These are phyloP conservation scores for Agriopis aurantiaria DNA, from an alignment of 2,888 invertebrate genomes.

Conservation along the genomic window DNA sequence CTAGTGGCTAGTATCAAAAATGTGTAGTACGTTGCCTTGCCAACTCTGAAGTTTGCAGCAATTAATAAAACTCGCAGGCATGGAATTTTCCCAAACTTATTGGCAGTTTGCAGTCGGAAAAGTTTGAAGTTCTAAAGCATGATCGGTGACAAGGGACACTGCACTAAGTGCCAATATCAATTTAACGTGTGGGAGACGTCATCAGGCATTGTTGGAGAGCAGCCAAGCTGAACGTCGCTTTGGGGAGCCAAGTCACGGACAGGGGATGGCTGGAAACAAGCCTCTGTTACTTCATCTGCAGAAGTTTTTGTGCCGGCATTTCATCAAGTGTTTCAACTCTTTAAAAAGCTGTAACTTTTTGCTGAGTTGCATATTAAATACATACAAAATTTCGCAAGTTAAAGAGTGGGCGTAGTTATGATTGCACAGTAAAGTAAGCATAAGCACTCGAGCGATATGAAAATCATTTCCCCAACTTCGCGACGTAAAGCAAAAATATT, in stretches of 20 bases:
- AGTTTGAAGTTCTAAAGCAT: slow-evolving; percentile 59
- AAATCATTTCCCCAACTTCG: neutral
- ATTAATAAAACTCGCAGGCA: slow-evolving; percentile 35
- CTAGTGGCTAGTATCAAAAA: slow-evolving; percentile 12
- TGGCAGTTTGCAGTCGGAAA: slow-evolving; percentile 45
- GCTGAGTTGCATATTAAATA: neutral
- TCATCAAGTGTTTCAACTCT: slow-evolving; percentile 46
- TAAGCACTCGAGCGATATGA: neutral
- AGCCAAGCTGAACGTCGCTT: slow-evolving; percentile 57
- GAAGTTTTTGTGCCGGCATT: slow-evolving; percentile 50
- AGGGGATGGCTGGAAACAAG: slow-evolving; percentile 59
- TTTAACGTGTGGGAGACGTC: slow-evolving; percentile 74
- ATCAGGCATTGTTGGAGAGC: slow-evolving; percentile 65
- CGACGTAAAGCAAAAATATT: neutral
- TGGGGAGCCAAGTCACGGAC: slow-evolving; percentile 61
- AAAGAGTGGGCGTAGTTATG: neutral
- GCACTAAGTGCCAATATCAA: slow-evolving; percentile 77
- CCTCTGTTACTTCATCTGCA: slow-evolving; percentile 55
- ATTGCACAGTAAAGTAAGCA: neutral
- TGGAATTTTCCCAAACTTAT: slow-evolving; percentile 30
- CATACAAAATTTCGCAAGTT: slow-evolving; percentile 1
- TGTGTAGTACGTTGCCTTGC: slow-evolving; percentile 26
- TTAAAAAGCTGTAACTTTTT: slow-evolving; percentile 18
- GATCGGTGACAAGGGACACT: slow-evolving; percentile 59
- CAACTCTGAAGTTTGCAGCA: slow-evolving; percentile 24